Percentiles rank a stretch among this genome's conserved stretches.
These are phyloP conservation scores for Petrolisthes manimaculis DNA, from an alignment of 2,888 invertebrate genomes.

Conservation along the genomic window DNA sequence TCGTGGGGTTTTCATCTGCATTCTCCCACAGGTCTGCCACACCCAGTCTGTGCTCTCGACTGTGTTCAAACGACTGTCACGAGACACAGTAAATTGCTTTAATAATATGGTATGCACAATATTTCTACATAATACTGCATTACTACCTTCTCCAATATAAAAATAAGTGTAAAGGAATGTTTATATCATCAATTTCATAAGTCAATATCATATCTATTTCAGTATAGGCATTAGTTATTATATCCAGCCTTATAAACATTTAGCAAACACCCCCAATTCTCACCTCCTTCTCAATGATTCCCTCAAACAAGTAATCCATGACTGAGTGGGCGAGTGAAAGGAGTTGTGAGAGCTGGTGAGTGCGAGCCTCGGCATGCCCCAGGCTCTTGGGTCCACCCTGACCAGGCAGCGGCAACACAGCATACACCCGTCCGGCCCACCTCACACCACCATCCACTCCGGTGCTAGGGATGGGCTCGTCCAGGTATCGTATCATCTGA, in stretches of 20 bases:
- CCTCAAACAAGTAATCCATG: constrained; percentile 48
- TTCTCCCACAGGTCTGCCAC: not conserved
- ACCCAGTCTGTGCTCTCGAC: constrained; percentile 17
- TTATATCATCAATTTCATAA: too few relatives aligned
- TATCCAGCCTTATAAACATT: not conserved
- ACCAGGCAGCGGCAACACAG: constrained; percentile 39
- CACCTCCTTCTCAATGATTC: constrained; percentile 52
- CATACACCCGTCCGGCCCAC: constrained; percentile 38
- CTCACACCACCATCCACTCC: not conserved
- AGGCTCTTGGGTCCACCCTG: constrained; percentile 21
- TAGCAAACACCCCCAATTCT: not conserved
- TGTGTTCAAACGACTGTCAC: constrained; percentile 28
- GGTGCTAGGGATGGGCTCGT: constrained; percentile 6
- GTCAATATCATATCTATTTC: too few relatives aligned
- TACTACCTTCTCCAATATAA: not conserved
- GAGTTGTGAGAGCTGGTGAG: constrained; percentile 33
- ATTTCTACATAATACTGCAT: not conserved
- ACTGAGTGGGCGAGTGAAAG: constrained; percentile 33
- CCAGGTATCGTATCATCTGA: constrained; percentile 31
- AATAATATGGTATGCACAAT: not conserved
- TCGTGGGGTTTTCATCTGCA: not conserved
- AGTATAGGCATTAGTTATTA: too few relatives aligned
- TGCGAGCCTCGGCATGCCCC: constrained; percentile 39
- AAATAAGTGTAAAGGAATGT: not conserved
- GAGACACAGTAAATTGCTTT: not conserved